phyloP scores from a whole-genome alignment of 2,888 invertebrate genomes.

The Dexiosoma caninum region DNA sequence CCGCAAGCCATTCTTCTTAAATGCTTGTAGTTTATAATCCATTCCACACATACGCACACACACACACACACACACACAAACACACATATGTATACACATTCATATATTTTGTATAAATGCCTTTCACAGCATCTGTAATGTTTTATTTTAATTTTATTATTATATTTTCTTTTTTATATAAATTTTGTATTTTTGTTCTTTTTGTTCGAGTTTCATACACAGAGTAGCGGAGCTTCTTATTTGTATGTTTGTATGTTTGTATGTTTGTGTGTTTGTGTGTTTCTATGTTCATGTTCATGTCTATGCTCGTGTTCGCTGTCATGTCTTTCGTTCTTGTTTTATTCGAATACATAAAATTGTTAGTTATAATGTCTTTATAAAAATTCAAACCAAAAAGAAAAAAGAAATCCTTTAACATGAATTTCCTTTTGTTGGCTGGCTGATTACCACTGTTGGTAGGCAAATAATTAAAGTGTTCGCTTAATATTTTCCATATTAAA shows the following conservation, averaged over 20 bases:
- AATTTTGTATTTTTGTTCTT: background rate
- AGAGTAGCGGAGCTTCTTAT: background rate
- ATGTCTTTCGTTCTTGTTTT: slow-evolving; percentile 19
- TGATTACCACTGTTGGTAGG: background rate
- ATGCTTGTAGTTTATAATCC: slow-evolving; percentile 39
- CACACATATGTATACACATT: background rate
- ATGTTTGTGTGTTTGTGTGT: slow-evolving; percentile 18
- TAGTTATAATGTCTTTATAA: background rate
- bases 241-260: background rate
- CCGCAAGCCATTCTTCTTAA: slow-evolving; percentile 58
- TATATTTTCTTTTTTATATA: slow-evolving; percentile 10
- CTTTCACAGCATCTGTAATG: slow-evolving; percentile 54
- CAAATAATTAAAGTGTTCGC: slow-evolving; percentile 18
- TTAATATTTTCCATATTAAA: background rate
- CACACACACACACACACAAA: too few relatives aligned
- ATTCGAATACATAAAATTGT: slow-evolving; percentile 34
- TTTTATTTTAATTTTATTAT: slow-evolving; percentile 34
- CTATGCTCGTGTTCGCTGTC: slow-evolving; percentile 7
- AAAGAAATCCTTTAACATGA: slow-evolving; percentile 1
- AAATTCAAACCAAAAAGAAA: too few relatives aligned
- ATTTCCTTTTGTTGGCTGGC: slow-evolving; percentile 28
- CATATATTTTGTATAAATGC: slow-evolving; percentile 44
- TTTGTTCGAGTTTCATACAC: background rate
- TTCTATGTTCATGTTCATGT: slow-evolving; percentile 7
- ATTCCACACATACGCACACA: too few relatives aligned